Conservation (phyloP, 1,140 invertebrate genomes). For the Aphelinus atriplicis region DNA sequence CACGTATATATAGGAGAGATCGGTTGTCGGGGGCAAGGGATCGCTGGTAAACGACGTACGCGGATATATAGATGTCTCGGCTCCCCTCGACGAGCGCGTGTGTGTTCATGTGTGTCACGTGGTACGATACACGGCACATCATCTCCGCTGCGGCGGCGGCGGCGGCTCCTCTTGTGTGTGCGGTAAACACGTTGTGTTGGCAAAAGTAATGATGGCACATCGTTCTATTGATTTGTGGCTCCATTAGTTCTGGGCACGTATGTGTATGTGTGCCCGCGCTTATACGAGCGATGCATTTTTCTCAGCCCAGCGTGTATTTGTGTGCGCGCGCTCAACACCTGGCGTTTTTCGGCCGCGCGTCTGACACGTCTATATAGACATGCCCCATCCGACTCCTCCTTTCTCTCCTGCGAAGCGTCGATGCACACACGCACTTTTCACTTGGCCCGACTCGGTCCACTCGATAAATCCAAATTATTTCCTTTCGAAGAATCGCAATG, state of each 20-base stretch:
- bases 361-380: conserved; percentile 7
- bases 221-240: conserved; percentile 64
- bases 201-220: conserved; percentile 63
- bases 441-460: conserved; percentile 42
- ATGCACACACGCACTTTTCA: conserved; percentile 27
- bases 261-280: too few relatives aligned
- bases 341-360: conserved; percentile 41
- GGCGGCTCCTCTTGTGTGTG: conserved; percentile 46
- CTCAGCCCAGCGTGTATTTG: background rate
- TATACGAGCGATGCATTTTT: background rate
- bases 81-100: conserved; percentile 19
- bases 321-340: conserved; percentile 54
- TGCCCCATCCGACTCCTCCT: conserved; percentile 14
- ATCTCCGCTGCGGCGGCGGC: conserved; percentile 40
- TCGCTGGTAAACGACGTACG: conserved; percentile 49
- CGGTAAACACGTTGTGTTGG: conserved; percentile 64
- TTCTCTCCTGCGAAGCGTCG: conserved; percentile 32
- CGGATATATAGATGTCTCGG: conserved; percentile 28
- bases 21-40: conserved; percentile 56
- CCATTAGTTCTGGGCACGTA: conserved; percentile 63
- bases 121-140: background rate
- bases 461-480: conserved; percentile 61
- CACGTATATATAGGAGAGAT: conserved; percentile 48
- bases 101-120: background rate
- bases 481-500: conserved; percentile 40